Evolutionary conservation across 2,797 vertebrate genomes (phyloP), one percentile per base, ranked within the genome.

Genomic region (Leptatherina wallacei): DNA sequence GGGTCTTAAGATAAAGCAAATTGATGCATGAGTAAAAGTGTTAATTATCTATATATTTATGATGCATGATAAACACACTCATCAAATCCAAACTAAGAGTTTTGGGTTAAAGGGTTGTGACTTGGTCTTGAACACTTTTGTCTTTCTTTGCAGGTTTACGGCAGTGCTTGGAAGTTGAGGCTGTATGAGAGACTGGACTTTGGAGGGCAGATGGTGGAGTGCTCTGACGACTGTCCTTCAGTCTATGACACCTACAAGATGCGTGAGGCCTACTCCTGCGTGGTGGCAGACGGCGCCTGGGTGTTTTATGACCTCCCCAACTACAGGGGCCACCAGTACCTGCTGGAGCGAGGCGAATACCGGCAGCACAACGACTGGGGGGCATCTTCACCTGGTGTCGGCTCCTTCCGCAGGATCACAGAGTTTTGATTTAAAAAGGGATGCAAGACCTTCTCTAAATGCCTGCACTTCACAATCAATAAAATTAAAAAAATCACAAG

Each of bases 101-200:
- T 32, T 12, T 38, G 36, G 11, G 36, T 38, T 38, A 38, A 38
- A 38, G 11, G 36, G 47, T 49, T 24, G 14, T 18, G 12, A 22
- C 35, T 35, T 35, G 33, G 0, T 1, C 9, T 27, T 27, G 24
- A 27, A 27, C 24, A 27, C 24, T 24, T 24, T 32, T 35, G 18
- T 18, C 8, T 12, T 49, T 7, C 22, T 63, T 52, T 38, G 7
- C 29, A 96, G 96, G 85, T 91, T 2, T 90, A 93, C 0, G 92
- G 93, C 80, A 91, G 88, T n/a, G 86, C 84, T 1, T 93, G 93
- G 89, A 95, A 95, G 88, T 87, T 96, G 83, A 94, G 95, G 78
- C 73, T 96, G 36, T 96, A 95, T 44, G 95, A 97, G 84, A 94
- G 94, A 65, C 93, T 94, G 0, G 95, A 96, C 72, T 96, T 96